Evolutionary conservation across 2,888 invertebrate species (phyloP).

Genomic region (Campoletis raptor): DNA sequence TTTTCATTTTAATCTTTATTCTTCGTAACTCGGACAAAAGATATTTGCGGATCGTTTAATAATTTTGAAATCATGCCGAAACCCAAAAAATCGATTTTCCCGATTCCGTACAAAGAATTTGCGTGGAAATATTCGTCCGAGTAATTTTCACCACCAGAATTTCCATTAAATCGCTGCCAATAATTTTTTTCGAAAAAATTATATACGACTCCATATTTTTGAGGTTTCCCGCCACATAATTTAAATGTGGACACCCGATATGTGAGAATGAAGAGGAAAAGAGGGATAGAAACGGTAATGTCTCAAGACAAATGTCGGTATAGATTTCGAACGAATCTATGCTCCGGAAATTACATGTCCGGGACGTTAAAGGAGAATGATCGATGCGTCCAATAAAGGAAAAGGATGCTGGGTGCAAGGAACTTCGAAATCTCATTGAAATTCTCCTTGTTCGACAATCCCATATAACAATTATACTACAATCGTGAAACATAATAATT

Average conservation of each 20-base stretch:
- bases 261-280: neutral
- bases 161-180: neutral
- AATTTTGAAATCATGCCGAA: neutral
- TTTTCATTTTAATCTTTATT: neutral
- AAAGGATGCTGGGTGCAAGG: conserved; percentile 24
- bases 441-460: conserved; percentile 16
- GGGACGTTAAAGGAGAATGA: conserved; percentile 83
- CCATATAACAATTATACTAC: neutral
- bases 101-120: neutral
- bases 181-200: neutral
- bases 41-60: neutral
- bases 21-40: neutral
- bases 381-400: conserved; percentile 80
- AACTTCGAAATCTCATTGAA: conserved; percentile 33
- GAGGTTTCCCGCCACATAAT: neutral
- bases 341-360: conserved; percentile 85
- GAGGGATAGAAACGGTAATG: neutral
- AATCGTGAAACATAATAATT: conserved; percentile 1
- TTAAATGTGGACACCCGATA: neutral
- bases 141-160: neutral
- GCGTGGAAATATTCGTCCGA: neutral
- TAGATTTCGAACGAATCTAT: conserved; percentile 81
- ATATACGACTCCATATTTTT: neutral
- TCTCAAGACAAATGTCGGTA: conserved; percentile 39
- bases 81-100: neutral